Evolutionary conservation across 2,888 invertebrate genomes (phyloP).

Genomic region (Hirtodrosophila confusa): DNA sequence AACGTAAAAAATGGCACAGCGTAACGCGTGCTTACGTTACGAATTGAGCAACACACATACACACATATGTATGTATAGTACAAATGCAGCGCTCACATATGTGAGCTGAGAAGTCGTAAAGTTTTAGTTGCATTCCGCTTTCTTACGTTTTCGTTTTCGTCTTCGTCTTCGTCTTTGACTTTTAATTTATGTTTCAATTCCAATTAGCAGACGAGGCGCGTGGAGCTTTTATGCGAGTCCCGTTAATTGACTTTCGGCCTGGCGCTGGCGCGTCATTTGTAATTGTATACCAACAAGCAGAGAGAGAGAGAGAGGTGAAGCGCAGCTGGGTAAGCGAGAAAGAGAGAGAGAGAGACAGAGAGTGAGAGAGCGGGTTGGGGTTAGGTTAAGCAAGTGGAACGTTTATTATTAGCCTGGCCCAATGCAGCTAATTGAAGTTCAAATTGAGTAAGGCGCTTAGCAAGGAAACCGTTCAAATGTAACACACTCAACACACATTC

Average conservation of each 20-base stretch:
- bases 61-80: not conserved
- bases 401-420: conserved; percentile 65
- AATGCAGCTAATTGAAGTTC: conserved; percentile 76
- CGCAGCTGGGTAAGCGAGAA: not conserved
- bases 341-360: conserved; percentile 1
- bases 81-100: conserved; percentile 8
- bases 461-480: conserved; percentile 71
- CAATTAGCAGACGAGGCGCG: conserved; percentile 82
- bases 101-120: conserved; percentile 62
- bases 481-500: conserved; percentile 30
- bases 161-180: conserved; percentile 73
- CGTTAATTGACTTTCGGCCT: conserved; percentile 77
- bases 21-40: conserved; percentile 50
- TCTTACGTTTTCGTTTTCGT: conserved; percentile 43
- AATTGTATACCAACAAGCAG: conserved; percentile 60
- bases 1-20: conserved; percentile 60
- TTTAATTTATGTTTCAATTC: conserved; percentile 84
- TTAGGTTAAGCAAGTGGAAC: conserved; percentile 45
- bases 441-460: conserved; percentile 66
- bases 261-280: conserved; percentile 75
- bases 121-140: conserved; percentile 70
- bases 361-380: not conserved
- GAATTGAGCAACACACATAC: conserved; percentile 26
- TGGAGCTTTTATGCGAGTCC: conserved; percentile 66
- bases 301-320: conserved; percentile 1